Base-by-base conservation (phyloP, 1,140 invertebrate species). In the Drosophila baimaii region DNA sequence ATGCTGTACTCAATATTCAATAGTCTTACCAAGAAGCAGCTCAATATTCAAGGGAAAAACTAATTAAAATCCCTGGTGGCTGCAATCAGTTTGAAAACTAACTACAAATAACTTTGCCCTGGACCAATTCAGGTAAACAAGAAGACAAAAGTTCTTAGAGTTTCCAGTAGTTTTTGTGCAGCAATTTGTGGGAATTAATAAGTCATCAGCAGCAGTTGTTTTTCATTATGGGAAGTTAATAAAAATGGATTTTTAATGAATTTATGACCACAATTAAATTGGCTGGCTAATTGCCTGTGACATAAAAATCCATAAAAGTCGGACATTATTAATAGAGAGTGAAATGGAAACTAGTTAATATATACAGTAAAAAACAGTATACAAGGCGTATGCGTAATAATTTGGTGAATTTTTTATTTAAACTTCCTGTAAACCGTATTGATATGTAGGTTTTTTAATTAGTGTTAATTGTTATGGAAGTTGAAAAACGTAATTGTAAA, bases 211-310 rank as follows among this genome's bases (percentile, higher is more conserved):
- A 29, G 25, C 31, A 37, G 35, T 21, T 31, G 12, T 47, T 43
- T 31, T 59, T 33, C 25, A 17, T 33, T 6, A 25, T 12, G 15
- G 31, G 19, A 10, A 25, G n/a, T 59, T 21, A 70, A 70, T 85
- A 39, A 81, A 63, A 85, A 81, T 75, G 44, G 68, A 58, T 81
- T 70, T 77, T 81, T 70, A 74, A 86, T 81, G 46, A 78, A 68
- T 86, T 84, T 74, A 85, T 74, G 51, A 52, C 44, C 17, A 10
- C 46, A 54, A 33, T 51, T 27, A 19, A 17, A 33, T 52, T 35
- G 8, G 10, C 51, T 51, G 47, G 19, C 64, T 76, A 76, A 83
- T 82, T 75, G 52, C 27, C 27, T 15, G 27, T 15, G 29, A 17
- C 47, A 61, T 37, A 54, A 77, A 64, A 44, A 31, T 10, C 41